Evolutionary conservation across 2,113 vertebrate species (phyloP).

Genomic region (Camelus dromedarius): DNA sequence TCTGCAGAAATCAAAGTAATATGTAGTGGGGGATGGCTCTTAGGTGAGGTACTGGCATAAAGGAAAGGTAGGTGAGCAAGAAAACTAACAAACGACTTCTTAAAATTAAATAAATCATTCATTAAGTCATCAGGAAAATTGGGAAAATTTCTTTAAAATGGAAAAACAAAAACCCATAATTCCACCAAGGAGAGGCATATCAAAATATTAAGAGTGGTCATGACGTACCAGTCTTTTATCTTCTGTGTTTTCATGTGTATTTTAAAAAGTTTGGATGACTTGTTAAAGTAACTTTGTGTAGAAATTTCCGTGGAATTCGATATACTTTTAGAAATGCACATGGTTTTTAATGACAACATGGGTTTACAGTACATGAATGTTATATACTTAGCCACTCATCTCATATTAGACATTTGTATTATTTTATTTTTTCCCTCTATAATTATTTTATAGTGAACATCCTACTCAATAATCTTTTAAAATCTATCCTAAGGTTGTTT

Average conservation of each 20-base stretch:
- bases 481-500: background rate
- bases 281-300: background rate
- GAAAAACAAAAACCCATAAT: background rate
- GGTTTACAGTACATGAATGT: background rate
- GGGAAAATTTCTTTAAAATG: background rate
- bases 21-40: background rate
- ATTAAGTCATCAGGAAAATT: background rate
- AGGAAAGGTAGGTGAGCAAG: background rate
- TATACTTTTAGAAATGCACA: background rate
- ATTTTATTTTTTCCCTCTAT: background rate
- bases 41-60: background rate
- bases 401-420: background rate
- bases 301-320: background rate
- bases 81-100: background rate
- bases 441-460: background rate
- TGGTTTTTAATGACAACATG: slow-evolving; percentile 18
- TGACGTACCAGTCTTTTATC: background rate
- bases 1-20: background rate
- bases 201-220: background rate
- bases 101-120: background rate
- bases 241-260: background rate
- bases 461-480: slow-evolving; percentile 13
- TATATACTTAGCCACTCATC: slow-evolving; percentile 1
- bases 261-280: background rate
- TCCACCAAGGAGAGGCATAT: background rate